Evolutionary conservation across 1,140 invertebrate species (phyloP).

Genomic region (Neodiprion pinetum): DNA sequence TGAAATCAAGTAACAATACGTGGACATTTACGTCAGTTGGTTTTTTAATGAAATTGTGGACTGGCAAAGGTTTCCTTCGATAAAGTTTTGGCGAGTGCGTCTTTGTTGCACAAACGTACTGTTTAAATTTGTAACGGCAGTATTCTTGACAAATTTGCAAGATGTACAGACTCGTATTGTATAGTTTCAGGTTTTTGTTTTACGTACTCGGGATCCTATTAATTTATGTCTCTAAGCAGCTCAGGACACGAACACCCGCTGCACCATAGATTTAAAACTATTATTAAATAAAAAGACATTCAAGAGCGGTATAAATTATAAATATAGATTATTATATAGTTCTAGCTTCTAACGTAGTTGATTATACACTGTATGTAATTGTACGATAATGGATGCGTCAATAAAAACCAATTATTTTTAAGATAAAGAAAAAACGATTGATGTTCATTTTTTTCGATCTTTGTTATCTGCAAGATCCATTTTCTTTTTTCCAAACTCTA

Average conservation of each 20-base stretch:
- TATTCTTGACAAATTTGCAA: constrained; percentile 2
- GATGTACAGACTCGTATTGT: constrained; percentile 6
- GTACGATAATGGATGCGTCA: constrained; percentile 55
- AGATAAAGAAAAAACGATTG: constrained; percentile 39
- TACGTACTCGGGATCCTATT: not conserved
- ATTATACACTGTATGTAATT: constrained; percentile 56
- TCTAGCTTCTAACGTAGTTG: constrained; percentile 43
- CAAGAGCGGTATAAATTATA: constrained; percentile 14
- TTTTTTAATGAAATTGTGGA: too few species aligned
- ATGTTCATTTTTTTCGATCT: not conserved
- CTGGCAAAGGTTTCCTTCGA: too few species aligned
- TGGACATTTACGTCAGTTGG: too few species aligned
- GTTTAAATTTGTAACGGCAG: constrained; percentile 10
- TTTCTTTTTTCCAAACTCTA: not conserved
- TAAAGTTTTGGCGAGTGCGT: too few species aligned
- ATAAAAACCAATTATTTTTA: constrained; percentile 63
- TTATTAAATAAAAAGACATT: not conserved
- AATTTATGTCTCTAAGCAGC: constrained; percentile 4
- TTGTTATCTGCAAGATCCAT: constrained; percentile 8
- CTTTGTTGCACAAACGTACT: not conserved
- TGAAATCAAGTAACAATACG: too few species aligned
- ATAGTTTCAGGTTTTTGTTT: not conserved
- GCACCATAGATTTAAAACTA: not conserved
- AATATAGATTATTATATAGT: constrained; percentile 31
- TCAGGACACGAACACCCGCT: not conserved